These are phyloP conservation scores for Drosophila cognata DNA, from an alignment of 2,888 invertebrate genomes.

Conservation along the genomic window DNA sequence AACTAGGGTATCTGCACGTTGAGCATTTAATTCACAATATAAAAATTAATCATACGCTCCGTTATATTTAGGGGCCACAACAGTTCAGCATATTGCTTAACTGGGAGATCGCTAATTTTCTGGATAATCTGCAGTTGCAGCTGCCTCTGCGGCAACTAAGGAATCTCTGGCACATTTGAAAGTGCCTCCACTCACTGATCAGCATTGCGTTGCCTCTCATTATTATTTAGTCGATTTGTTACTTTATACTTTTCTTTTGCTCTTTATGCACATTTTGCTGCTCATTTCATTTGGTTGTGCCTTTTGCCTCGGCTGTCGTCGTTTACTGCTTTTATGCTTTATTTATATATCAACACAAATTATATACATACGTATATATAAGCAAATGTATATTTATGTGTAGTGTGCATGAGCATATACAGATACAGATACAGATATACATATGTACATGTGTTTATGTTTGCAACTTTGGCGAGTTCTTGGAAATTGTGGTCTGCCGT, in stretches of 20 bases:
- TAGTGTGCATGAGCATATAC: not conserved
- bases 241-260: slow-evolving; percentile 28
- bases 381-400: slow-evolving; percentile 29
- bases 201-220: slow-evolving; percentile 20
- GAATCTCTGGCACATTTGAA: slow-evolving; percentile 21
- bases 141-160: slow-evolving; percentile 21
- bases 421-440: not conserved
- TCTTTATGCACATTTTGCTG: slow-evolving; percentile 20
- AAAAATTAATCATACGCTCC: slow-evolving; percentile 32
- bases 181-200: slow-evolving; percentile 6
- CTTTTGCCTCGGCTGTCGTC: slow-evolving; percentile 46
- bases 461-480: slow-evolving; percentile 59
- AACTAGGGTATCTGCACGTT: not conserved
- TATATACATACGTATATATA: slow-evolving; percentile 15
- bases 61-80: slow-evolving; percentile 11
- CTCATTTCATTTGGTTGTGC: slow-evolving; percentile 59
- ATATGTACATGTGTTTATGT: slow-evolving; percentile 17
- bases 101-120: slow-evolving; percentile 16
- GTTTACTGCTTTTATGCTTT: slow-evolving; percentile 61
- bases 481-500: slow-evolving; percentile 63
- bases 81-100: slow-evolving; percentile 9
- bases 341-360: slow-evolving; percentile 45
- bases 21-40: not conserved
- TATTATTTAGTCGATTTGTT: slow-evolving; percentile 58
- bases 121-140: slow-evolving; percentile 33